Conservation (phyloP, 1,140 invertebrate species). For the Branchinecta lynchi region DNA sequence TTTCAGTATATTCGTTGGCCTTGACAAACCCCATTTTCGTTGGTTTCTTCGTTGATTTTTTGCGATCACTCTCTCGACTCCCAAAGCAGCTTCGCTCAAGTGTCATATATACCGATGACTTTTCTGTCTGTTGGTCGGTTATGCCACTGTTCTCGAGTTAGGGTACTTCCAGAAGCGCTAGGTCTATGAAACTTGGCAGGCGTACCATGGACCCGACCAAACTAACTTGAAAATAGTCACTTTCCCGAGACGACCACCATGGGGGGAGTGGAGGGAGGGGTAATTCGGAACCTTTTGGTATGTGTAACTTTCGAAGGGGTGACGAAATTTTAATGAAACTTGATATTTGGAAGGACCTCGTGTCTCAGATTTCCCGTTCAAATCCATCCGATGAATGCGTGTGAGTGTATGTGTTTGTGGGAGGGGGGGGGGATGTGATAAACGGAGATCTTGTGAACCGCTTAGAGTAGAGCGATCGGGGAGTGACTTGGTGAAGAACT, state of each 20-base stretch:
- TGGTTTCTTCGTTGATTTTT: no score
- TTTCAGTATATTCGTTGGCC: no score
- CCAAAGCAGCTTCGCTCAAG: no score
- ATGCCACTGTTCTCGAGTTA: no score
- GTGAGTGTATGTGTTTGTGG: background rate
- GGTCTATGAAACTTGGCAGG: background rate
- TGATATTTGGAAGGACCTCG: constrained; percentile 9
- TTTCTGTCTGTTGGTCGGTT: no score
- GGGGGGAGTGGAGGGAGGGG: constrained; percentile 3
- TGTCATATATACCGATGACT: no score
- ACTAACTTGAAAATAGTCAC: constrained; percentile 1
- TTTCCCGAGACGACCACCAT: background rate
- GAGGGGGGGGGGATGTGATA: background rate
- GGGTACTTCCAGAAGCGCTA: no score
- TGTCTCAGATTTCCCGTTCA: background rate
- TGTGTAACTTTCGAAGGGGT: background rate
- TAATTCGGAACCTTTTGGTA: background rate
- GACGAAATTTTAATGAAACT: background rate
- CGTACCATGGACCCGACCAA: constrained; percentile 3
- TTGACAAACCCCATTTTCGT: no score
- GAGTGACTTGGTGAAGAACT: no score
- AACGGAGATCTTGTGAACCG: background rate
- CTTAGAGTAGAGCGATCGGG: no score
- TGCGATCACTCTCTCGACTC: no score
- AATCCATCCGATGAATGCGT: background rate